Evolutionary conservation across 2,888 invertebrate genomes (phyloP).

Genomic region (Cephus runcator): DNA sequence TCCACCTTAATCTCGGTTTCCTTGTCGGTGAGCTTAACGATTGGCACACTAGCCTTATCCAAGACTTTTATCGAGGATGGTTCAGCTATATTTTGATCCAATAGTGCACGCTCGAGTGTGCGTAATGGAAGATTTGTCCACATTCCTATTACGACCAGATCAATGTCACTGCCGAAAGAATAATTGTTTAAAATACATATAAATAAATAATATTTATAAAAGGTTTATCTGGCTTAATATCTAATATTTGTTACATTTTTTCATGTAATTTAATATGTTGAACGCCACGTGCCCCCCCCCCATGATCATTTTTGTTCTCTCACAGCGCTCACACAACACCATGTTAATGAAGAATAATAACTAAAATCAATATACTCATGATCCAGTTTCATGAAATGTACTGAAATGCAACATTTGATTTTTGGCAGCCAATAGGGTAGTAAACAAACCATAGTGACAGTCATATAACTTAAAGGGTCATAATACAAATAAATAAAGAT

Average conservation of each 20-base stretch:
- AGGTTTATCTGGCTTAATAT: neutral
- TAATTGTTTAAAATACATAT: neutral
- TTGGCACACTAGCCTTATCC: conserved; percentile 98
- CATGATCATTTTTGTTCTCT: too few relatives aligned
- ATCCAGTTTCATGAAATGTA: neutral
- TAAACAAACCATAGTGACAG: neutral
- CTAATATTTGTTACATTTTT: too few relatives aligned
- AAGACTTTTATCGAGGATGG: conserved; percentile 92
- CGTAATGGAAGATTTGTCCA: conserved; percentile 93
- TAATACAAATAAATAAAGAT: neutral
- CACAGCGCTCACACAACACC: too few relatives aligned
- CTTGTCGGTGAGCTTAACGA: conserved; percentile 94
- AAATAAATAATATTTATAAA: neutral
- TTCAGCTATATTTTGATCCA: conserved; percentile 90
- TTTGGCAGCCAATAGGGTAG: neutral
- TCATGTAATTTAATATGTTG: too few relatives aligned
- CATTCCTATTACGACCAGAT: conserved; percentile 74
- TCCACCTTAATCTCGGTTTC: conserved; percentile 92
- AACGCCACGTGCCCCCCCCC: too few relatives aligned
- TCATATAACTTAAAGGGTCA: neutral
- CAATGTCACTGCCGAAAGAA: conserved; percentile 72
- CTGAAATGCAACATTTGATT: neutral
- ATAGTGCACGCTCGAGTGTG: conserved; percentile 90
- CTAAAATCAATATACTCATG: neutral
- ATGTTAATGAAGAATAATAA: neutral